phyloP scores from a whole-genome alignment of 1,140 invertebrate species.

The Scaptomyza graminum region DNA sequence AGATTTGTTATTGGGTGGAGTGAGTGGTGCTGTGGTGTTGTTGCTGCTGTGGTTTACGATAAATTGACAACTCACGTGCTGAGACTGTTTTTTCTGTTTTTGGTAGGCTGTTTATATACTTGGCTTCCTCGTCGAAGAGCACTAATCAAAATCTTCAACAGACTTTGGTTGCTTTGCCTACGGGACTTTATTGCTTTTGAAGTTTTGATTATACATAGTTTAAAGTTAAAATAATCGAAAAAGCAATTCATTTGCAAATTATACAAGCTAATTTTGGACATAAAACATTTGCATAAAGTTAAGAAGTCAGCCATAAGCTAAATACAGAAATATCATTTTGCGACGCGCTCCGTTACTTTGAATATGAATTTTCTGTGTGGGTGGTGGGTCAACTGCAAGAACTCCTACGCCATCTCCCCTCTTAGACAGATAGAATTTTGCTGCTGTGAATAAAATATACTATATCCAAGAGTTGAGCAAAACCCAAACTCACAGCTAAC shows the following conservation, averaged over 20 bases:
- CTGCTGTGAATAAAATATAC: constrained; percentile 2
- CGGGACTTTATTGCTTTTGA: not conserved
- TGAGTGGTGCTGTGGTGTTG: no score
- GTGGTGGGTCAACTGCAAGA: not conserved
- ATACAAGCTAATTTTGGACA: not conserved
- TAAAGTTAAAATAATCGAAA: not conserved
- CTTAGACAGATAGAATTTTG: not conserved
- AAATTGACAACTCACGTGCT: constrained; percentile 59
- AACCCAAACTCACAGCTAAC: constrained; percentile 17
- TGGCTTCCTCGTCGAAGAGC: constrained; percentile 11
- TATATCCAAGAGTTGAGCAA: constrained; percentile 19
- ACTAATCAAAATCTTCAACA: not conserved
- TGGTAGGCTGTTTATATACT: constrained; percentile 57
- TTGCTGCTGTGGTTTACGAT: constrained; percentile 11
- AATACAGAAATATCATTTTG: constrained; percentile 6
- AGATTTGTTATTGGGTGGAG: constrained; percentile 1
- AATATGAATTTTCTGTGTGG: constrained; percentile 45
- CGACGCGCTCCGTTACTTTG: constrained; percentile 15
- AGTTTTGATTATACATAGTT: not conserved
- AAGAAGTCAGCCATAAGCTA: not conserved
- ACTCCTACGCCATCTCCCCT: not conserved
- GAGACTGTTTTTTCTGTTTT: not conserved
- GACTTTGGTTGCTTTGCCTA: not conserved
- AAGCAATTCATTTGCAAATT: not conserved
- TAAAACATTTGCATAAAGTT: constrained; percentile 2